Percentiles rank a stretch among this genome's conserved stretches.
Evolutionary conservation across 2,888 invertebrate species (phyloP).

Genomic region (Syrphus vitripennis): DNA sequence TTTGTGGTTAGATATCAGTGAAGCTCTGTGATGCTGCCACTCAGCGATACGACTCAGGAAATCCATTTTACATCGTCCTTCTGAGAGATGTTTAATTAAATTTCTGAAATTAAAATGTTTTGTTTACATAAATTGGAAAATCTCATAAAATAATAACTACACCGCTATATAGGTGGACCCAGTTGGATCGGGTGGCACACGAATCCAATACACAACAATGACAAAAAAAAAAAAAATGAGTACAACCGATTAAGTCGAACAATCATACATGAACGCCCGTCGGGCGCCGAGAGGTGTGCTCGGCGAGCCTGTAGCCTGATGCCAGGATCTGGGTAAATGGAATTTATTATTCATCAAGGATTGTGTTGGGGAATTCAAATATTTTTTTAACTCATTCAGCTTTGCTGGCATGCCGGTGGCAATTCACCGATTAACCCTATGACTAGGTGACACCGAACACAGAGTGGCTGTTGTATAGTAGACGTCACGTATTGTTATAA

Average conservation of each 20-base stretch:
- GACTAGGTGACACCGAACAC: conserved; percentile 50
- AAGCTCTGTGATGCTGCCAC: conserved; percentile 69
- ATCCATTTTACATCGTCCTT: conserved; percentile 56
- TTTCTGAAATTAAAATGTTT: conserved; percentile 81
- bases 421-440: conserved; percentile 67
- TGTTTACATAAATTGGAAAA: conserved; percentile 81
- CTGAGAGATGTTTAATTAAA: conserved; percentile 80
- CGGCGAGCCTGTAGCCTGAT: conserved; percentile 31
- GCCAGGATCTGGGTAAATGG: conserved; percentile 64
- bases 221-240: conserved; percentile 29
- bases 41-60: conserved; percentile 59
- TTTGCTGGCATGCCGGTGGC: conserved; percentile 53
- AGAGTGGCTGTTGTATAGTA: conserved; percentile 32
- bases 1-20: conserved; percentile 51
- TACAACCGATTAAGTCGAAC: conserved; percentile 68
- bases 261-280: conserved; percentile 55
- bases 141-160: conserved; percentile 73
- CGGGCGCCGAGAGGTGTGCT: conserved; percentile 26
- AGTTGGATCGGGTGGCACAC: neutral
- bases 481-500: conserved; percentile 69
- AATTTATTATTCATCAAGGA: conserved; percentile 70
- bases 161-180: conserved; percentile 48
- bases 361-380: conserved; percentile 40
- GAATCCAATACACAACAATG: neutral
- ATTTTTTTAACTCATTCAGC: conserved; percentile 9